A percentile compares a stretch with the other conserved stretches of the same genome.
Evolutionary conservation across 2,113 vertebrate genomes (phyloP).

Genomic region (Sturnira hondurensis): DNA sequence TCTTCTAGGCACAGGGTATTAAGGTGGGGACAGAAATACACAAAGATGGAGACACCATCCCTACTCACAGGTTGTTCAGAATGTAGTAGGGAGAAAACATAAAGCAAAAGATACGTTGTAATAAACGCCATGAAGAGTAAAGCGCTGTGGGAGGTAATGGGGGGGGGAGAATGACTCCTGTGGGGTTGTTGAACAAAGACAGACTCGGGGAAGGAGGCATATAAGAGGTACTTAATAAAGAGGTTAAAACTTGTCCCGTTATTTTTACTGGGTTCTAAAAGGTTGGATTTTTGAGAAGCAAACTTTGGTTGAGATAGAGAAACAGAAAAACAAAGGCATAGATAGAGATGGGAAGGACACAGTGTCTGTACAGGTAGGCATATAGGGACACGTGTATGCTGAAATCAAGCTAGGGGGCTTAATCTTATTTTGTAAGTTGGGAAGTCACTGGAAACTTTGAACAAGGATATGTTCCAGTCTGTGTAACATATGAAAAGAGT

Average conservation of each 20-base stretch:
- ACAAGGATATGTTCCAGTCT: not conserved
- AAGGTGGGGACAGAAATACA: not conserved
- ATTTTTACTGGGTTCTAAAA: constrained; percentile 3
- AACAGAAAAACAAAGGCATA: not conserved
- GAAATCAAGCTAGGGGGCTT: not conserved
- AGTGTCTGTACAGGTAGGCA: not conserved
- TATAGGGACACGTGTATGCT: not conserved
- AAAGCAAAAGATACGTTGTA: not conserved
- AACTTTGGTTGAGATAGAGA: not conserved
- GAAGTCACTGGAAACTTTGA: not conserved
- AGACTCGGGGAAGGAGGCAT: not conserved
- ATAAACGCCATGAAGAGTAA: not conserved
- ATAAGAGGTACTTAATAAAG: constrained; percentile 3
- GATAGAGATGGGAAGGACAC: not conserved
- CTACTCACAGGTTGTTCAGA: not conserved
- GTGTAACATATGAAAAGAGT: not conserved
- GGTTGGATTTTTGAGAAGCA: not conserved
- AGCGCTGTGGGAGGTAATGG: not conserved
- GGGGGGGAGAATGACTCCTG: not conserved
- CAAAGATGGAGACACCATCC: not conserved
- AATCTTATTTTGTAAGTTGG: not conserved
- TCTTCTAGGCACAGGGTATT: not conserved
- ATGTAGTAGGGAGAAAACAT: not conserved
- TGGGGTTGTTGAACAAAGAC: not conserved
- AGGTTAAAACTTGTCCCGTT: not conserved